Base-by-base conservation (phyloP, 2,113 vertebrate species). In the Sinocyclocheilus rhinocerous region DNA sequence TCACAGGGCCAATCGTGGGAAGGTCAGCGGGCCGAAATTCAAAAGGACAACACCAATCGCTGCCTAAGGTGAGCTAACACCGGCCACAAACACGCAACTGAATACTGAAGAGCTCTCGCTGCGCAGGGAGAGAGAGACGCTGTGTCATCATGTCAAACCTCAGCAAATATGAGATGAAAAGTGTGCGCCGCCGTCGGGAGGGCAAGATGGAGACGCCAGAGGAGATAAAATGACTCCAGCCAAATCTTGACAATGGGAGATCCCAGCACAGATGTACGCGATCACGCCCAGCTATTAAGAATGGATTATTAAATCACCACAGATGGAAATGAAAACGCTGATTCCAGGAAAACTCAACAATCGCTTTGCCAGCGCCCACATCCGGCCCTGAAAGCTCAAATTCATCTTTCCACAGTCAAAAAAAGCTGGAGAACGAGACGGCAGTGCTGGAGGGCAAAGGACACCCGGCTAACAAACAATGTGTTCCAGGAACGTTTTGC, bases 81-180 rank as follows among this genome's bases (percentile, higher is more conserved):
- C 0, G 2, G 57, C 63, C 13, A 24, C 70, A 9, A 42, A 4
- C 69, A 39, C 18, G 33, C 67, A 39, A 20, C 78, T 77, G 82
- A 85, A 70, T 76, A 55, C 91, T 90, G 89, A 90, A 90, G 91
- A 93, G 92, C 91, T 91, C 84, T 92, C 92, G 89, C 81, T 63
- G 6, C 75, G 88, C 88, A 82, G 89, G 7, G 48, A 20, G 52
- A 55, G 52, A 36, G 45, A 22, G 9, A 59, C 15, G 76, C 76
- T 55, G 76, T 16, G 50, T 45, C 87, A 42, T 26, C 87, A 42
- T 26, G 80, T 83, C 87, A 85, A 76, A 85, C 50, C 39, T 73
- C 75, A 67, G 75, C 80, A 78, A 86, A 88, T 79, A 69, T 84
- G 80, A 84, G 83, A 84, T 29, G 84, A 18, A 76, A 20, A 75